A percentile compares a stretch with the other conserved stretches of the same genome.
phyloP scores from a whole-genome alignment of 2,888 invertebrate genomes.

The Apoda limacodes region DNA sequence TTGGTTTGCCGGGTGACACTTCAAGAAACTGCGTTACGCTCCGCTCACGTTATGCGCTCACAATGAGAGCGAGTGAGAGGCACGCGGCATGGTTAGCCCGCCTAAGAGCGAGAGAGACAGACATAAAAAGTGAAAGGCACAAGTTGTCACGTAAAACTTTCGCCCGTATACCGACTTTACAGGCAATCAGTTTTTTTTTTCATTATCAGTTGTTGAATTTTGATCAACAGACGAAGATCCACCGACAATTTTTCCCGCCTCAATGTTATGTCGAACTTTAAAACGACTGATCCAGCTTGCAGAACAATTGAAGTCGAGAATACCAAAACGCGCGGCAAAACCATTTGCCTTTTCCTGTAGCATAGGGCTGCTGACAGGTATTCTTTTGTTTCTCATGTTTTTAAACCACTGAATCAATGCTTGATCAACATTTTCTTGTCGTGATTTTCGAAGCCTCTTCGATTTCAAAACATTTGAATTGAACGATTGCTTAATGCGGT shows the following conservation, averaged over 20 bases:
- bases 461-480: conserved; percentile 21
- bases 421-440: conserved; percentile 16
- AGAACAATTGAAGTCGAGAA: conserved; percentile 16
- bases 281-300: conserved; percentile 19
- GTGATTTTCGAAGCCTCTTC: conserved; percentile 18
- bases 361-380: conserved; percentile 12
- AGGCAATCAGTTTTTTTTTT: too few species aligned
- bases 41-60: too few species aligned
- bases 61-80: too few species aligned
- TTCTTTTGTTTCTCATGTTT: conserved; percentile 17
- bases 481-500: conserved; percentile 16
- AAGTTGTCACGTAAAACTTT: too few species aligned
- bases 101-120: too few species aligned
- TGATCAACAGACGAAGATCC: conserved; percentile 16
- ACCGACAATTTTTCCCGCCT: conserved; percentile 15
- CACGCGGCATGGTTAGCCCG: too few species aligned
- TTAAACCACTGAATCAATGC: conserved; percentile 20
- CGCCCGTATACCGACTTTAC: too few species aligned
- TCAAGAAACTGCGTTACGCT: too few species aligned
- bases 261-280: conserved; percentile 19
- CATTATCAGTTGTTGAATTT: conserved; percentile 17
- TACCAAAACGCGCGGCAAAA: conserved; percentile 16
- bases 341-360: conserved; percentile 10
- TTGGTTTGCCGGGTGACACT: too few species aligned
- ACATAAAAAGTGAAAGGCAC: too few species aligned